Evolutionary conservation across 2,888 invertebrate species (phyloP).

Genomic region (Andricus curvator): DNA sequence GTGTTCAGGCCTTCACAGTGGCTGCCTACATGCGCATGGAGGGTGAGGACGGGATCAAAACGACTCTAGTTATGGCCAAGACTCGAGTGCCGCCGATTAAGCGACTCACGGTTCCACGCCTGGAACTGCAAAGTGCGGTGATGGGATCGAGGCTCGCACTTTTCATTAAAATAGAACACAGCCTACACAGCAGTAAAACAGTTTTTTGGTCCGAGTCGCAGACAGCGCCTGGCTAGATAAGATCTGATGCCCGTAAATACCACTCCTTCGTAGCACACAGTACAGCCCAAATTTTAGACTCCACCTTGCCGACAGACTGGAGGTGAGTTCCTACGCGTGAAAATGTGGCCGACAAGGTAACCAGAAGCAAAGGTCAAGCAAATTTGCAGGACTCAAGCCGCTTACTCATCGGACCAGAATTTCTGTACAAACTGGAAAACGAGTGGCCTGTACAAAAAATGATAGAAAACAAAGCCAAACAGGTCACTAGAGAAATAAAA

Average conservation of each 20-base stretch:
- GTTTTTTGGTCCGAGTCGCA: conserved; percentile 48
- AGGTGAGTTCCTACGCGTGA: conserved; percentile 52
- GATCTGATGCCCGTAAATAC: conserved; percentile 47
- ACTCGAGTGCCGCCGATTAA: conserved; percentile 45
- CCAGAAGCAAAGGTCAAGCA: not conserved
- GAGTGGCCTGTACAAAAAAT: conserved; percentile 7
- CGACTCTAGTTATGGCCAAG: conserved; percentile 37
- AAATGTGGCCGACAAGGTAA: conserved; percentile 56
- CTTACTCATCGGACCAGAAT: conserved; percentile 39
- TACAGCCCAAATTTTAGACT: conserved; percentile 55
- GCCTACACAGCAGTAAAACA: conserved; percentile 1
- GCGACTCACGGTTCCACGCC: conserved; percentile 44
- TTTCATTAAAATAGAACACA: conserved; percentile 31
- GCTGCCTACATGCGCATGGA: conserved; percentile 42
- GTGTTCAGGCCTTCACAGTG: conserved; percentile 26
- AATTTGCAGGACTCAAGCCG: not conserved
- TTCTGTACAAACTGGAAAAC: not conserved
- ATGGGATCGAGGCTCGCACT: conserved; percentile 38
- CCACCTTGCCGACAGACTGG: conserved; percentile 45
- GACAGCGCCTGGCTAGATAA: conserved; percentile 49
- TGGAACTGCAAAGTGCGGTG: conserved; percentile 49
- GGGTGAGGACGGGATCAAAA: not conserved
- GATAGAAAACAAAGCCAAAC: not conserved
- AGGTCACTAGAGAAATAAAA: not conserved
- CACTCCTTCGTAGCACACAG: conserved; percentile 53